phyloP scores from a whole-genome alignment of 2,113 vertebrate genomes.

The Nothobranchius kuhntae region DNA sequence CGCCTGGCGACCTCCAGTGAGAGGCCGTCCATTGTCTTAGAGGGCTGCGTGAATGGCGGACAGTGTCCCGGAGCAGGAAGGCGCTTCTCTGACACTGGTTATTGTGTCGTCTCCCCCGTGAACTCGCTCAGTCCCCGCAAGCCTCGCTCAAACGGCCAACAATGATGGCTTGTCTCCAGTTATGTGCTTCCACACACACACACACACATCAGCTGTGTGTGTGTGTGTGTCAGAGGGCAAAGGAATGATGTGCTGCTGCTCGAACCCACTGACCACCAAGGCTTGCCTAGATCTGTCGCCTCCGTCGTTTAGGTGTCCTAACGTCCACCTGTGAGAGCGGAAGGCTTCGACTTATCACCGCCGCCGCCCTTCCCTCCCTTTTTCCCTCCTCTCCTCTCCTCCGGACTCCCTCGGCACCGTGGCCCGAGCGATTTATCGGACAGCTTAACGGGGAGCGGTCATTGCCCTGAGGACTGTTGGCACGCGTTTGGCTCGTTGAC shows the following conservation, averaged over 20 bases:
- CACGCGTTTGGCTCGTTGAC: slow-evolving; percentile 59
- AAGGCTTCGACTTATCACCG: slow-evolving; percentile 29
- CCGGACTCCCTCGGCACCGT: slow-evolving; percentile 20
- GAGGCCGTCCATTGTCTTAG: slow-evolving; percentile 54
- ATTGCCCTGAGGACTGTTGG: slow-evolving; percentile 66
- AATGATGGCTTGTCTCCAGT: slow-evolving; percentile 72
- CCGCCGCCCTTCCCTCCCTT: slow-evolving; percentile 1
- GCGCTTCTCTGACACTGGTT: slow-evolving; percentile 65
- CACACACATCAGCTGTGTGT: slow-evolving; percentile 32
- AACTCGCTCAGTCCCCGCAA: slow-evolving; percentile 29
- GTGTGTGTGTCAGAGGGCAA: slow-evolving; percentile 43
- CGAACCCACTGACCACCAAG: slow-evolving; percentile 42
- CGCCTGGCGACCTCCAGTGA: slow-evolving; percentile 40
- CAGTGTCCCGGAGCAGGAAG: slow-evolving; percentile 48
- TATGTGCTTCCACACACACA: slow-evolving; percentile 18
- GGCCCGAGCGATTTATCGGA: slow-evolving; percentile 61
- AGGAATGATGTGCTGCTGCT: slow-evolving; percentile 41
- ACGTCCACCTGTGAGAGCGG: slow-evolving; percentile 39
- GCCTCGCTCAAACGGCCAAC: slow-evolving; percentile 67
- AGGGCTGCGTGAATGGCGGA: slow-evolving; percentile 33
- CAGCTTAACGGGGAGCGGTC: slow-evolving; percentile 60
- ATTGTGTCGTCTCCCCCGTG: slow-evolving; percentile 64
- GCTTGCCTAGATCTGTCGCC: slow-evolving; percentile 13
- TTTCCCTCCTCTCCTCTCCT: slow-evolving; percentile 4
- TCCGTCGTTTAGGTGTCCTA: slow-evolving; percentile 23